Conservation (phyloP, 1,140 invertebrate genomes). For the Pogonus chalceus region DNA sequence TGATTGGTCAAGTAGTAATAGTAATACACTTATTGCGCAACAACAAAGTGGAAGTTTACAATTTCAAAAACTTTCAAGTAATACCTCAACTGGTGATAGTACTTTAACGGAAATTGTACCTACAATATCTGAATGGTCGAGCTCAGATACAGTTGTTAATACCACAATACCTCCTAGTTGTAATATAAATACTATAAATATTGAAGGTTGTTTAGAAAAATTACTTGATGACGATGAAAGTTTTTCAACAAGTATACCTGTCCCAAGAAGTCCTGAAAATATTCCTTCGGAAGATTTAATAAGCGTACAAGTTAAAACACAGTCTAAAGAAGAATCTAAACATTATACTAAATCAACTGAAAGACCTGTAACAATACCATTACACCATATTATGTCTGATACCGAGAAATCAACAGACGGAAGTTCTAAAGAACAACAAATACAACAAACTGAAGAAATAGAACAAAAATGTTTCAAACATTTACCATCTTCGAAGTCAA, state of each 20-base stretch:
- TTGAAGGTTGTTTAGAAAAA: neutral
- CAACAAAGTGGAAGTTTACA: slow-evolving; percentile 21
- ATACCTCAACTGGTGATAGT: slow-evolving; percentile 29
- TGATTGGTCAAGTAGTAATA: slow-evolving; percentile 46
- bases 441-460: slow-evolving; percentile 31
- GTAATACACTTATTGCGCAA: slow-evolving; percentile 29
- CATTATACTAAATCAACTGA: slow-evolving; percentile 29
- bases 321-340: slow-evolving; percentile 4
- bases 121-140: slow-evolving; percentile 35
- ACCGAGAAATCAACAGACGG: slow-evolving; percentile 29
- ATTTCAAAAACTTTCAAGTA: slow-evolving; percentile 32
- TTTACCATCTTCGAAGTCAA: slow-evolving; percentile 22
- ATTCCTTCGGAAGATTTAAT: slow-evolving; percentile 29
- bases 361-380: slow-evolving; percentile 27
- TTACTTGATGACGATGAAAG: slow-evolving; percentile 23
- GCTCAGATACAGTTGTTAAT: slow-evolving; percentile 24
- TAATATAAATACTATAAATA: neutral
- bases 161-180: slow-evolving; percentile 20
- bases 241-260: slow-evolving; percentile 17
- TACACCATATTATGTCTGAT: slow-evolving; percentile 25
- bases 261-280: slow-evolving; percentile 26
- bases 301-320: slow-evolving; percentile 9
- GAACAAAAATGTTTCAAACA: slow-evolving; percentile 30
- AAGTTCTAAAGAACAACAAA: slow-evolving; percentile 30
- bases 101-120: slow-evolving; percentile 28